These are phyloP conservation scores for Dicyrtomina minuta DNA, from an alignment of 2,888 invertebrate genomes.

Conservation along the genomic window DNA sequence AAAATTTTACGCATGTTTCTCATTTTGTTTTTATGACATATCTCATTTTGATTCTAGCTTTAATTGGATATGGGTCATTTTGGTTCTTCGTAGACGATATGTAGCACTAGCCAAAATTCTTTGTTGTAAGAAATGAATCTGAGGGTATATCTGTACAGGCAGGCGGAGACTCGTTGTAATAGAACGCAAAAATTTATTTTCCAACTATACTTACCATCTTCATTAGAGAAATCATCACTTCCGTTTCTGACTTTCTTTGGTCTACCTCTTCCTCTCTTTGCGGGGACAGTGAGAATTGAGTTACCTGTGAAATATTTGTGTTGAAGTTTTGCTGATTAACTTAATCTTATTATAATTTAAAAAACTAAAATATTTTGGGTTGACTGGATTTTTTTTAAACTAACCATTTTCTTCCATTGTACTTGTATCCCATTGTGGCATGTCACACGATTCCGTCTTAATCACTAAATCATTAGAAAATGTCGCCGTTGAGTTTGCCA, in stretches of 20 bases:
- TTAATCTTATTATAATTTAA: not conserved
- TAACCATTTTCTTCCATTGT: constrained; percentile 10
- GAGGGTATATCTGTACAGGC: too few relatives aligned
- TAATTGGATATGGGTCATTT: too few relatives aligned
- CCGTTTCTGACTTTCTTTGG: constrained; percentile 21
- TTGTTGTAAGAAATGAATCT: too few relatives aligned
- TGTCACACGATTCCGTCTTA: constrained; percentile 15
- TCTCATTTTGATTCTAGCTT: too few relatives aligned
- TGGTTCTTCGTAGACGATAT: too few relatives aligned
- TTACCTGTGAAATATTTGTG: not conserved
- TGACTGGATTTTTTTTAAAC: too few relatives aligned
- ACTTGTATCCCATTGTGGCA: constrained; percentile 18
- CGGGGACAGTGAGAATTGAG: constrained; percentile 8
- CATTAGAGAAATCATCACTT: constrained; percentile 12
- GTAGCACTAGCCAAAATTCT: too few relatives aligned
- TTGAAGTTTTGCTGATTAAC: not conserved
- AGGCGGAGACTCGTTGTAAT: not conserved
- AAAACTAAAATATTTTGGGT: too few relatives aligned
- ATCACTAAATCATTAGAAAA: constrained; percentile 10
- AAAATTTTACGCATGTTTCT: too few relatives aligned
- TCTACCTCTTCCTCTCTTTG: constrained; percentile 29
- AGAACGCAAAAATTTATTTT: not conserved
- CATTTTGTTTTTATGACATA: too few relatives aligned
- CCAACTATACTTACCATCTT: constrained; percentile 9
- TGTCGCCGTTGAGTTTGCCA: not conserved